Evolutionary conservation across 2,888 invertebrate genomes (phyloP), one percentile per base, ranked within the genome.

Genomic region (Yponomeuta sedellus): DNA sequence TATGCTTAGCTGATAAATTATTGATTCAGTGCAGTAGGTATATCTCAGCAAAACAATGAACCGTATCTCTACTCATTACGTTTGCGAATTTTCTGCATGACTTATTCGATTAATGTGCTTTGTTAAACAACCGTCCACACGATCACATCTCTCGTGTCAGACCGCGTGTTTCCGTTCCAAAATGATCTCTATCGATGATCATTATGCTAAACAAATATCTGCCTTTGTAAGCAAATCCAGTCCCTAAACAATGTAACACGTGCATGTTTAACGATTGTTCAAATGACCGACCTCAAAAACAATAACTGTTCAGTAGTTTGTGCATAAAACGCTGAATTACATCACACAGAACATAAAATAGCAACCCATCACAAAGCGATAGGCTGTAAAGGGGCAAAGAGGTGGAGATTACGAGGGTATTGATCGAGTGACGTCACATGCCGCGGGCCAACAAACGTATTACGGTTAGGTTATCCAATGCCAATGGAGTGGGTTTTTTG

Each of bases 401-500:
- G 68, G 44, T 66, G 61, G 62, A 67, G 59, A 67, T 57, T 67
- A 66, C 68, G 58, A 64, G 61, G 8, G 71, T 75, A 79, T 78
- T 73, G 79, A 78, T 77, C 71, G 44, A 61, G 70, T 78, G 79
- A 79, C 79, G 79, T 79, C 78, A 79, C 73, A 57, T 62, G 68
- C 70, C 70, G 71, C 70, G 67, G 70, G 68, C 71, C 66, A 66
- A 69, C 62, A 70, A 8, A 44, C 44, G 44, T 44, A 44, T 44
- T 12, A 44, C 12, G 44, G 10, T 3, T 44, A 44, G 44, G 44
- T 44, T 44, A 10, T 10, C 44, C 44, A 44, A 44, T 44, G 44
- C 44, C 44, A 44, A 44, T 12, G 44, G 44, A 44, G 44, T 10
- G 11, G 44, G 12, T 44, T 44, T 44, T 44, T 12, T 10, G 44